Conservation (phyloP, 1,140 invertebrate genomes). For the Atta colombica region DNA sequence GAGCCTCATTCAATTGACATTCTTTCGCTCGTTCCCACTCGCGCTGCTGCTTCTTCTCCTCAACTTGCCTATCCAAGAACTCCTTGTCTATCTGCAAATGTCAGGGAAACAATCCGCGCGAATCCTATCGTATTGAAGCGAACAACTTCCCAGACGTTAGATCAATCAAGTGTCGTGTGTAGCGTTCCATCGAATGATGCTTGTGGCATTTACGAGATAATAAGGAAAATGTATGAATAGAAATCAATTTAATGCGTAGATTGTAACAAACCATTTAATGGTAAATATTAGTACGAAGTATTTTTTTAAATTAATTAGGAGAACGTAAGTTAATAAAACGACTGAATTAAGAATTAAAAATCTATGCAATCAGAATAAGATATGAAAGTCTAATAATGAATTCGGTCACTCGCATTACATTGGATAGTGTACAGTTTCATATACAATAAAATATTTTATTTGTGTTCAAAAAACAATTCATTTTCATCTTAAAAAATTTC, state of each 20-base stretch:
- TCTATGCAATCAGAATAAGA: not conserved
- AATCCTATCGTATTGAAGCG: not conserved
- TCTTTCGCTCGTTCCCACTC: constrained; percentile 88
- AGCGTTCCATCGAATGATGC: not conserved
- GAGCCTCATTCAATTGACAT: constrained; percentile 88
- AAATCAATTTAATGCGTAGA: not conserved
- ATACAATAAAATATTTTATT: no score
- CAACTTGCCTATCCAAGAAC: constrained; percentile 91
- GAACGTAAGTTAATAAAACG: not conserved
- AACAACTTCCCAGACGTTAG: constrained; percentile 9
- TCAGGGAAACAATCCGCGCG: constrained; percentile 34
- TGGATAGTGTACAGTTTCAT: no score
- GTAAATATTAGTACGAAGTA: not conserved
- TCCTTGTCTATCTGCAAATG: constrained; percentile 91
- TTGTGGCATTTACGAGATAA: constrained; percentile 1
- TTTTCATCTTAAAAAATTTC: no score
- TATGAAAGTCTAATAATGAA: not conserved
- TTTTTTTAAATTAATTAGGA: not conserved
- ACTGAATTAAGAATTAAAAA: not conserved
- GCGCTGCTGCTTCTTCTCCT: constrained; percentile 90
- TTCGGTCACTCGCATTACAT: no score
- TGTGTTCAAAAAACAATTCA: no score
- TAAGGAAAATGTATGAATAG: not conserved
- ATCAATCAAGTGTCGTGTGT: not conserved
- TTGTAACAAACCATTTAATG: not conserved